These are phyloP conservation scores for Otolemur crassicaudatus DNA, from an alignment of 2,797 vertebrate species.

Conservation along the genomic window DNA sequence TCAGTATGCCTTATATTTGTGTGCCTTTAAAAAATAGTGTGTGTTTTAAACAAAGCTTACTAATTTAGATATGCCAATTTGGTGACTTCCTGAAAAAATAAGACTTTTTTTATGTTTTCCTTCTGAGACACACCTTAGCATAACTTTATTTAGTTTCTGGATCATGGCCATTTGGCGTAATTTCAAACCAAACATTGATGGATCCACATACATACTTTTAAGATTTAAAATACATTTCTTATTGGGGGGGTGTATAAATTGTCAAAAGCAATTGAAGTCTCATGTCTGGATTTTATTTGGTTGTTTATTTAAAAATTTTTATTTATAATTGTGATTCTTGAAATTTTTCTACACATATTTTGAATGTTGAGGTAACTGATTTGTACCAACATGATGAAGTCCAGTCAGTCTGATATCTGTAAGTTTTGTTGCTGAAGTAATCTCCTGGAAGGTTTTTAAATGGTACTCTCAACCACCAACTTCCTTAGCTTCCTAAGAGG, in stretches of 20 bases:
- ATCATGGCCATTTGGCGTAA: slow-evolving; percentile 49
- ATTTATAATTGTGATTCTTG: neutral
- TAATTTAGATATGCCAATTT: slow-evolving; percentile 76
- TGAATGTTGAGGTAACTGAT: neutral
- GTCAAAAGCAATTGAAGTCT: slow-evolving; percentile 6
- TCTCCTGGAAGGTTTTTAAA: slow-evolving; percentile 29
- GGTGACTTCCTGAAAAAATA: slow-evolving; percentile 72
- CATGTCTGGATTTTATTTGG: slow-evolving; percentile 52
- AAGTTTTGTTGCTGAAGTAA: neutral
- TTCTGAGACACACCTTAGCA: slow-evolving; percentile 71
- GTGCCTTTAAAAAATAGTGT: slow-evolving; percentile 4
- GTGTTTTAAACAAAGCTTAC: slow-evolving; percentile 72
- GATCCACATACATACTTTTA: slow-evolving; percentile 22
- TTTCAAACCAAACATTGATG: slow-evolving; percentile 57
- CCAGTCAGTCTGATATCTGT: neutral
- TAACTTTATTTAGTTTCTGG: slow-evolving; percentile 74
- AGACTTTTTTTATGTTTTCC: slow-evolving; percentile 67
- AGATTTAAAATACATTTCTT: slow-evolving; percentile 39
- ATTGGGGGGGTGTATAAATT: neutral
- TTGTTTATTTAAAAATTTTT: slow-evolving; percentile 30
- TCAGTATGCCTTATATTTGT: neutral
- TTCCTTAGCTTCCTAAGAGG: neutral
- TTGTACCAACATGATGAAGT: slow-evolving; percentile 11
- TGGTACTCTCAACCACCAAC: neutral
- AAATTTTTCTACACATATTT: slow-evolving; percentile 23